These are phyloP conservation scores for Gastrophysa polygoni DNA, from an alignment of 2,888 invertebrate species.

Conservation along the genomic window DNA sequence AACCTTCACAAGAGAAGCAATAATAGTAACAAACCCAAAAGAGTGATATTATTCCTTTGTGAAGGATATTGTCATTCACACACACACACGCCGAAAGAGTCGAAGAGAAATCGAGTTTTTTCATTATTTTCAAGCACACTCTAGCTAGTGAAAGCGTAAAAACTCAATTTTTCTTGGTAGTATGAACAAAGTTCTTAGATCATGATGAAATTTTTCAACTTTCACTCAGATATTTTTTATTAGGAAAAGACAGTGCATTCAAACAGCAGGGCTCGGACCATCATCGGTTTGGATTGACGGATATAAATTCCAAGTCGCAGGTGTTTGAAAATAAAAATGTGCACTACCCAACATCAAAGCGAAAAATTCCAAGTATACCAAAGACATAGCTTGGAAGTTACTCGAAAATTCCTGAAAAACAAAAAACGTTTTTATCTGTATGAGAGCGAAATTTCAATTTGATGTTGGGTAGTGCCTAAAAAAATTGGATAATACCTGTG, in stretches of 20 bases:
- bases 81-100: background rate
- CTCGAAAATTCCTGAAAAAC: too few species aligned
- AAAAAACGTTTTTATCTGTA: background rate
- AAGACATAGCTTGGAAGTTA: too few species aligned
- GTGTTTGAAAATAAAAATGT: slow-evolving; percentile 39
- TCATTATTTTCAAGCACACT: background rate
- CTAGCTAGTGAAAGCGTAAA: background rate
- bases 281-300: slow-evolving; percentile 37
- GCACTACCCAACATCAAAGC: slow-evolving; percentile 30
- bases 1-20: slow-evolving; percentile 24
- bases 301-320: slow-evolving; percentile 47
- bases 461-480: slow-evolving; percentile 44
- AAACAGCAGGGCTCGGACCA: slow-evolving; percentile 47
- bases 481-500: slow-evolving; percentile 67
- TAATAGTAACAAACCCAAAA: slow-evolving; percentile 15
- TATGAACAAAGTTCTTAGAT: background rate
- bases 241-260: slow-evolving; percentile 28
- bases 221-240: background rate
- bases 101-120: background rate
- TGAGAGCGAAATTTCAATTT: slow-evolving; percentile 19
- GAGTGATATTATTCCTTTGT: slow-evolving; percentile 1
- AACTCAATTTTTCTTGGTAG: slow-evolving; percentile 4
- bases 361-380: background rate
- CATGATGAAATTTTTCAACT: background rate
- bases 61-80: background rate